Conservation (phyloP, 2,797 vertebrate genomes). For the Takifugu rubripes region DNA sequence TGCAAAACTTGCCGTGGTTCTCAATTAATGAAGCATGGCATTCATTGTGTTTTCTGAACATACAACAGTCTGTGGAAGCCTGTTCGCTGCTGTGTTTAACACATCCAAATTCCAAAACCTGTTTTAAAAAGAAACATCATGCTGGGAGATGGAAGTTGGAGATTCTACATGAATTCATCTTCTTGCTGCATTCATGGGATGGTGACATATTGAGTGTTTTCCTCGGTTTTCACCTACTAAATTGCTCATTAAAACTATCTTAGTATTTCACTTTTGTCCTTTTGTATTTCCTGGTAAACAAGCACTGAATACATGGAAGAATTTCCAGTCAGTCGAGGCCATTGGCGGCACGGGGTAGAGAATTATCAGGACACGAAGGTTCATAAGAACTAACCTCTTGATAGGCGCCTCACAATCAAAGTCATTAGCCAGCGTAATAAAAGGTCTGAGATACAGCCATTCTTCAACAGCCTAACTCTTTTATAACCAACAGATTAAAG, state of each 20-base stretch:
- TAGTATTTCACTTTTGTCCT: background rate
- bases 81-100: constrained; percentile 43
- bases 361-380: constrained; percentile 62
- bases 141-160: background rate
- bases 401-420: constrained; percentile 78
- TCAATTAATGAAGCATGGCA: constrained; percentile 18
- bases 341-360: constrained; percentile 48
- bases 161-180: constrained; percentile 26
- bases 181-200: background rate
- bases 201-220: background rate
- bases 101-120: constrained; percentile 33
- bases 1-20: too few species aligned
- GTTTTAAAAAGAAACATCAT: constrained; percentile 30
- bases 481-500: constrained; percentile 84
- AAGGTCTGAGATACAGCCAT: constrained; percentile 80
- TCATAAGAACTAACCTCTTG: constrained; percentile 72
- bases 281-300: constrained; percentile 28
- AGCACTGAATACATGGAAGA: constrained; percentile 14
- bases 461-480: constrained; percentile 82
- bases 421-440: constrained; percentile 81
- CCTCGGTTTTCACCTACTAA: constrained; percentile 6
- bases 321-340: constrained; percentile 46
- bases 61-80: constrained; percentile 30
- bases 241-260: constrained; percentile 1
- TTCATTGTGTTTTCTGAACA: constrained; percentile 29